Evolutionary conservation across 1,140 invertebrate genomes (phyloP).

Genomic region (Drosophila hydei): DNA sequence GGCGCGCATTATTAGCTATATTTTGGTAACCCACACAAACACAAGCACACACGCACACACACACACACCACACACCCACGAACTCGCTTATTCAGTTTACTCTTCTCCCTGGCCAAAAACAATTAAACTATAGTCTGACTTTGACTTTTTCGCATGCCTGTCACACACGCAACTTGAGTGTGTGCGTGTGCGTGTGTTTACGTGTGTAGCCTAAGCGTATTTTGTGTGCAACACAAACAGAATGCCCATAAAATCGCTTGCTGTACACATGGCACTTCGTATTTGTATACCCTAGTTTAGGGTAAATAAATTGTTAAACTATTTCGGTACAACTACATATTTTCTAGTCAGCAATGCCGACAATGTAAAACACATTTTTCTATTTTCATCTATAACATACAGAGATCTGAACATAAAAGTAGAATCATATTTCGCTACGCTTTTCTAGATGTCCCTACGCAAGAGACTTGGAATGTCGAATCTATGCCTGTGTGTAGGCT

Average conservation of each 20-base stretch:
- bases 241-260: conserved; percentile 35
- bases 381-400: too few species aligned
- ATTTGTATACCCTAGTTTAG: conserved; percentile 6
- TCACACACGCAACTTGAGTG: conserved; percentile 55
- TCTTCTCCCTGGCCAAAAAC: conserved; percentile 48
- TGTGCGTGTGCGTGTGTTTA: neutral
- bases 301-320: neutral
- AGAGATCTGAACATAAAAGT: too few species aligned
- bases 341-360: too few species aligned
- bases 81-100: conserved; percentile 5
- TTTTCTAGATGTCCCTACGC: too few species aligned
- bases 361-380: too few species aligned
- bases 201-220: conserved; percentile 2
- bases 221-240: conserved; percentile 22
- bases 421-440: too few species aligned
- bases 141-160: conserved; percentile 61
- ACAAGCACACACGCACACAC: too few species aligned
- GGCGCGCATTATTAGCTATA: conserved; percentile 66
- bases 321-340: too few species aligned
- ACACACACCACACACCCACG: neutral
- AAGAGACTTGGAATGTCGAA: too few species aligned
- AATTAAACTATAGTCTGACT: conserved; percentile 65
- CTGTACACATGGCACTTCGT: neutral
- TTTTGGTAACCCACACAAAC: conserved; percentile 38
- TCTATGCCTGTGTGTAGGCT: too few species aligned